Base-by-base conservation (phyloP, 2,888 invertebrate species). In the Opisthograptis luteolata region DNA sequence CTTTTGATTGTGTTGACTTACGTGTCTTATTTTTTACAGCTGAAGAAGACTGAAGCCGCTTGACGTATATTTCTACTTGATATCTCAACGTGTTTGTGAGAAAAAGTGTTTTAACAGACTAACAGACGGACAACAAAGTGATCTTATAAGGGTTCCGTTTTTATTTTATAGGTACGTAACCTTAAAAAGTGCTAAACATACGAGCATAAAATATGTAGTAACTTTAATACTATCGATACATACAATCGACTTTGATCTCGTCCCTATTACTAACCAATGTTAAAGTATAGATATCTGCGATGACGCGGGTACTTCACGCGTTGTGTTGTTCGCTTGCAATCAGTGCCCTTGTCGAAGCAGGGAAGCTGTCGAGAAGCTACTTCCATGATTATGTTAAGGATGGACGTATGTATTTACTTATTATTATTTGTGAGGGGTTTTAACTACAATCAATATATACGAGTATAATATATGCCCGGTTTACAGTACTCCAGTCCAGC, bases 361-460 rank as follows among this genome's bases (percentile, higher is more conserved):
- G 25, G n/a, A 34, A 9, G 28, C 19, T 46, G 1, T 53, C 57
- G 1, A 27, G 6, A 0, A 32, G 43, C 4, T 22, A 46, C 22
- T 34, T 45, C 9, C 81, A 88, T 42, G 79, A 89, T 60, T 88
- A 89, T 60, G 81, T 88, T 1, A 85, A 74, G 62, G 79, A 84
- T 68, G 89, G 88, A 55, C 86, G 89, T 89, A 68, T 81, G 89
- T 86, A 48, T 32, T 8, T 15, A 25, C 47, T 43, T 20, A 14
- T 17, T 22, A 44, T 24, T 31, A 20, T 5, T 13, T 13, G 6
- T 28, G n/a, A 28, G 6, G 0, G 2, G 13, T 27, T 10, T n/a
- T 9, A 10, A 27, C 10, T 8, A n/a, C n/a, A n/a, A n/a, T n/a
- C n/a, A n/a, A n/a, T n/a, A n/a, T n/a, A n/a, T n/a, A n/a, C n/a